phyloP scores from a whole-genome alignment of 1,140 invertebrate genomes.

The Drosophila mayri region DNA sequence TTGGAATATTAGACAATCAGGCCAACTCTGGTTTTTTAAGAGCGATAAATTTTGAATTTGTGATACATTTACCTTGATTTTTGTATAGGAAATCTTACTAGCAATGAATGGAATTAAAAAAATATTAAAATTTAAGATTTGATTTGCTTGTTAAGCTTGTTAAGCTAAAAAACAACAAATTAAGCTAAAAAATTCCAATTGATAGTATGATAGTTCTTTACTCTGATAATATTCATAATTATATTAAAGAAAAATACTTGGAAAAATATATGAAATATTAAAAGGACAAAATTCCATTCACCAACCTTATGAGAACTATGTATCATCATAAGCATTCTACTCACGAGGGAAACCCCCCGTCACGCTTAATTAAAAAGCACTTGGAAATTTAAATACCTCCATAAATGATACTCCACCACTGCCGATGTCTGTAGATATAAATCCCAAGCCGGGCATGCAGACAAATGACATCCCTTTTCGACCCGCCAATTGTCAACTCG shows the following conservation, averaged over 20 bases:
- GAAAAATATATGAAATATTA: neutral
- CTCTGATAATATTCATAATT: no score
- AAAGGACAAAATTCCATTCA: neutral
- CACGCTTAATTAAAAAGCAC: constrained; percentile 52
- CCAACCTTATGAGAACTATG: neutral
- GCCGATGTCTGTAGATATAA: constrained; percentile 1
- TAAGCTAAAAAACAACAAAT: no score
- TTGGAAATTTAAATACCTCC: constrained; percentile 64
- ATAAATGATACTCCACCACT: constrained; percentile 51
- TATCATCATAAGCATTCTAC: neutral
- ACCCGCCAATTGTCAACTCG: constrained; percentile 70
- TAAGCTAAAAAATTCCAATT: no score
- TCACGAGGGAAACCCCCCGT: neutral
- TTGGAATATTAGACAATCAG: neutral
- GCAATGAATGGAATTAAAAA: neutral
- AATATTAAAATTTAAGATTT: no score
- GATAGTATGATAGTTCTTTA: no score
- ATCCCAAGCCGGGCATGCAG: constrained; percentile 45
- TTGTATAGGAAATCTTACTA: neutral
- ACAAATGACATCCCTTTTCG: constrained; percentile 66
- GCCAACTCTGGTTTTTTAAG: neutral
- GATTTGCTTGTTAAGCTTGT: no score
- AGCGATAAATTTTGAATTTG: no score
- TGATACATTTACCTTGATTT: neutral
- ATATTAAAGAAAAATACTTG: no score